Evolutionary conservation across 2,797 vertebrate genomes (phyloP), one percentile per base, ranked within the genome.

Genomic region (Meriones psammophilus): DNA sequence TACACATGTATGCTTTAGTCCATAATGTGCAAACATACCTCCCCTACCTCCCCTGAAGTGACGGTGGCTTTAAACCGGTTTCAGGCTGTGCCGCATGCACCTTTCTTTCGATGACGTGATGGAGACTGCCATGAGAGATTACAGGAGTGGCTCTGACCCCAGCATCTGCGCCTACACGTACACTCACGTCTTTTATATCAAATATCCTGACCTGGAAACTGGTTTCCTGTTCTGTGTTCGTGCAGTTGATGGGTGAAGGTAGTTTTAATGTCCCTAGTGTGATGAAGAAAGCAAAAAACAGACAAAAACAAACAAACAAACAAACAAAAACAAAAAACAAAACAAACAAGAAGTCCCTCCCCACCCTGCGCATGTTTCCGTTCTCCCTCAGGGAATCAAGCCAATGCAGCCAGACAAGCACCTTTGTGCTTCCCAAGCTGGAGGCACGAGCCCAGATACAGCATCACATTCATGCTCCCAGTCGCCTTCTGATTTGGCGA

Each of bases 401-500:
- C 71, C 83, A 93, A 0, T 17, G 54, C 81, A 50, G 74, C 13
- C 71, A 92, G 36, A 1, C 79, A 88, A 56, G 58, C 74, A 81
- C 58, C 39, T 84, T 87, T 12, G 36, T 95, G 42, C 95, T 94
- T 96, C 50, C 64, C 24, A 68, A 88, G 84, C 87, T 58, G 74
- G 77, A 94, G 36, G 73, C 94, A 89, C 15, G 39, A 20, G 80
- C 50, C 89, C 30, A 86, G 71, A 56, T n/a, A 94, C 96, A 62
- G 71, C 81, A 36, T 80, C 76, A 76, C 17, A 69, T 73, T 79
- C 60, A 74, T 90, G 46, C 79, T 95, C 50, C 64, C 64, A 80
- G 64, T 90, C 77, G 5, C 64, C 93, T 54, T 78, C 30, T 33
- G 78, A 89, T 79, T 83, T 85, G 69, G 58, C 79, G 56, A 88